Evolutionary conservation across 2,888 invertebrate species (phyloP).

Genomic region (Platycheirus albimanus): DNA sequence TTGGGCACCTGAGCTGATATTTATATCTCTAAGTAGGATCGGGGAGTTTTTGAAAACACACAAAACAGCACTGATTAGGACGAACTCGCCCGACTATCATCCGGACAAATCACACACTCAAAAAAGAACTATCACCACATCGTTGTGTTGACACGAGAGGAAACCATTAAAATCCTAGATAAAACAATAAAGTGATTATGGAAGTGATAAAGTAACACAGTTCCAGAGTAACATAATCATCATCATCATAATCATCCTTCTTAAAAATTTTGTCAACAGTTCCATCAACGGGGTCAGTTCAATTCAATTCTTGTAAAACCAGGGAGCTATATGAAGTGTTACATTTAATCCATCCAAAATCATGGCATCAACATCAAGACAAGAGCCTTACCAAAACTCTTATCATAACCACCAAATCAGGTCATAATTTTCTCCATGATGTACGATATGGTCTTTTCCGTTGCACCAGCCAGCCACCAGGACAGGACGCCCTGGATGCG

Average conservation of each 20-base stretch:
- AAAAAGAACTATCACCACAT: too few relatives aligned
- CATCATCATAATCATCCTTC: conserved; percentile 28
- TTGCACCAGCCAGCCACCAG: conserved; percentile 27
- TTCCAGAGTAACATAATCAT: conserved; percentile 53
- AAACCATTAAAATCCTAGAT: conserved; percentile 38
- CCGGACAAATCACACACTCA: too few relatives aligned
- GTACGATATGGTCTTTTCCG: conserved; percentile 67
- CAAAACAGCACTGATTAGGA: too few relatives aligned
- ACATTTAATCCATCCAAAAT: conserved; percentile 17
- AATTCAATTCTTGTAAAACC: conserved; percentile 6
- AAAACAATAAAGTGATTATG: conserved; percentile 26
- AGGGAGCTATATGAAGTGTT: conserved; percentile 30
- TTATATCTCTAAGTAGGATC: too few relatives aligned
- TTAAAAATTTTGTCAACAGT: not conserved
- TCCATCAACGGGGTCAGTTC: conserved; percentile 3
- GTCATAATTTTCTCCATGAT: conserved; percentile 66
- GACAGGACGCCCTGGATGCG: conserved; percentile 60
- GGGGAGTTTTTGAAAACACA: too few relatives aligned
- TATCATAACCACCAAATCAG: conserved; percentile 60
- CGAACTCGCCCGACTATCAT: too few relatives aligned
- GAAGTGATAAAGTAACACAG: conserved; percentile 46
- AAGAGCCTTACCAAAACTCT: conserved; percentile 27
- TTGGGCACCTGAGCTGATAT: too few relatives aligned
- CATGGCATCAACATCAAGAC: conserved; percentile 13
- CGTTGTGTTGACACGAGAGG: conserved; percentile 40